Percentiles rank a stretch among this genome's conserved stretches.
Conservation (phyloP, 2,888 invertebrate species). For the Ochropleura leucogaster region DNA sequence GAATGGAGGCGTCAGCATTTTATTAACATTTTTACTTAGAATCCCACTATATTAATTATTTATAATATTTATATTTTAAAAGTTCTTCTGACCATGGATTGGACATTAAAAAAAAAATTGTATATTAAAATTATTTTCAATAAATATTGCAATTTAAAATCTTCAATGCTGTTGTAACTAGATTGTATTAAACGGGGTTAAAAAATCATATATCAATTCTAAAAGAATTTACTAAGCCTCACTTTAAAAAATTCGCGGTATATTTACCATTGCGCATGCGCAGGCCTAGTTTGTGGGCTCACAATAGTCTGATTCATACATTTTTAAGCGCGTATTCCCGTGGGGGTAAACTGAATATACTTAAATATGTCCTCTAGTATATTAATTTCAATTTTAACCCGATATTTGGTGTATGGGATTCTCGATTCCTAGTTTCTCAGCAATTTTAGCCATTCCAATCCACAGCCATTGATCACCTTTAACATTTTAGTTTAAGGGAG, state of each 20-base stretch:
- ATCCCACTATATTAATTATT: conserved; percentile 66
- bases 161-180: background rate
- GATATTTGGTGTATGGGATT: background rate
- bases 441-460: background rate
- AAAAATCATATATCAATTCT: background rate
- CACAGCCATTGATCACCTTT: background rate
- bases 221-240: too few relatives aligned
- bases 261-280: too few relatives aligned
- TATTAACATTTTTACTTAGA: conserved; percentile 71
- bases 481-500: conserved; percentile 79
- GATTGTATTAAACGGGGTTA: background rate
- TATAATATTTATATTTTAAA: conserved; percentile 56
- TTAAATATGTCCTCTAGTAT: background rate
- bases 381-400: background rate
- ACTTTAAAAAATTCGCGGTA: background rate
- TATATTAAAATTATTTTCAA: background rate
- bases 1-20: conserved; percentile 60
- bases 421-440: background rate
- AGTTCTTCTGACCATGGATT: conserved; percentile 26
- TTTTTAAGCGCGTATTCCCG: background rate
- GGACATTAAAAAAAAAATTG: background rate
- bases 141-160: conserved; percentile 7
- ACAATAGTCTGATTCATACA: background rate
- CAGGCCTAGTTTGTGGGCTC: background rate
- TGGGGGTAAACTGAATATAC: background rate